Conservation (phyloP, 1,140 invertebrate genomes). For the Vollenhovia emeryi region DNA sequence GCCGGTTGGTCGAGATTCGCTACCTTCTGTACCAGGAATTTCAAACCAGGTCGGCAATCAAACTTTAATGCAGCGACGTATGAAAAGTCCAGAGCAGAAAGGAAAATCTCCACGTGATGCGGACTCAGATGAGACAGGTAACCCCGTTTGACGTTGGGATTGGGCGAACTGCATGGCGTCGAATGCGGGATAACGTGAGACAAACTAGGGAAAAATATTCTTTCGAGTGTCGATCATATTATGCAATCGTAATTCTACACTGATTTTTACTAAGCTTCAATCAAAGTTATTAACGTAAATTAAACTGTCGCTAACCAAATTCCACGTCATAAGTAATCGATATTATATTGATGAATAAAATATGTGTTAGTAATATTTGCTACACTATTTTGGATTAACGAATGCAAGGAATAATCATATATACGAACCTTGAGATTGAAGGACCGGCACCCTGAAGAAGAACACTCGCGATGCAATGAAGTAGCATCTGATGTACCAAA, state of each 20-base stretch:
- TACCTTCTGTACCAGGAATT: slow-evolving; percentile 97
- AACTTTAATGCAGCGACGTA: slow-evolving; percentile 93
- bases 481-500: slow-evolving; percentile 95
- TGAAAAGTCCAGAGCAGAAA: slow-evolving; percentile 93
- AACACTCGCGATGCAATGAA: slow-evolving; percentile 95
- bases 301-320: background rate
- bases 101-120: slow-evolving; percentile 84
- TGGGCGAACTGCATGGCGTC: slow-evolving; percentile 86
- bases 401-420: background rate
- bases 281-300: background rate
- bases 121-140: slow-evolving; percentile 65
- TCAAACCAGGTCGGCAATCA: slow-evolving; percentile 94
- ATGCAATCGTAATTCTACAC: background rate
- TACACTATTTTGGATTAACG: background rate
- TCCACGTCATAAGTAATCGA: background rate
- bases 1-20: slow-evolving; percentile 94
- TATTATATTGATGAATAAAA: background rate
- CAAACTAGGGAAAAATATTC: slow-evolving; percentile 76
- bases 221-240: background rate
- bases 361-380: background rate
- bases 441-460: slow-evolving; percentile 89
- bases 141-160: slow-evolving; percentile 52
- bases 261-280: background rate
- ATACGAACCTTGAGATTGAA: slow-evolving; percentile 85
- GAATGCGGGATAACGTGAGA: slow-evolving; percentile 81